Percentiles rank a stretch among this genome's conserved stretches.
Conservation (phyloP, 1,140 invertebrate genomes). For the Aphelinus atriplicis region DNA sequence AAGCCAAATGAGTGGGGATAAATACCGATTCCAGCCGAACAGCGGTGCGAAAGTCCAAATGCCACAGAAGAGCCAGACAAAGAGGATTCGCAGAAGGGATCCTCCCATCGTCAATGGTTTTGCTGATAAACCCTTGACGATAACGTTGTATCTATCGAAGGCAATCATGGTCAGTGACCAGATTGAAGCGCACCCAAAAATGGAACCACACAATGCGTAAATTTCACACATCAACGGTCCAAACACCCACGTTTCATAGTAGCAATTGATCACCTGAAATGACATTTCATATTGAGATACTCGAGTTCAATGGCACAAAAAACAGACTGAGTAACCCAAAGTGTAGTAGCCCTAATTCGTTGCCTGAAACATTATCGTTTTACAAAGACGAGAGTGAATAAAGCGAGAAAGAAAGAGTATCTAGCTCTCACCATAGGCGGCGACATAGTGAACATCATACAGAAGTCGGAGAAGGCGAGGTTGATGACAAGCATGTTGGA, state of each 20-base stretch:
- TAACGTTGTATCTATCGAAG: constrained; percentile 85
- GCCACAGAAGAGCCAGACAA: constrained; percentile 75
- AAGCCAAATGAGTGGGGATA: no score
- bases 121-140: constrained; percentile 75
- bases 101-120: constrained; percentile 75
- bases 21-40: constrained; percentile 75
- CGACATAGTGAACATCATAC: constrained; percentile 86
- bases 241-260: constrained; percentile 86
- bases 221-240: constrained; percentile 84
- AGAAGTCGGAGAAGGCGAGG: constrained; percentile 86
- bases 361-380: not conserved
- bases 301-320: not conserved
- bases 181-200: constrained; percentile 84
- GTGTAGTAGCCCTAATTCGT: no score
- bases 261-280: constrained; percentile 78
- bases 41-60: constrained; percentile 77
- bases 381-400: not conserved
- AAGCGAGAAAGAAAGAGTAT: not conserved
- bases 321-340: no score
- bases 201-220: constrained; percentile 81
- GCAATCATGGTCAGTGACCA: constrained; percentile 86
- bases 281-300: not conserved
- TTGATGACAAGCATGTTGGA: constrained; percentile 87
- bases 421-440: constrained; percentile 75
- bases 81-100: constrained; percentile 74